phyloP scores from a whole-genome alignment of 2,888 invertebrate species.

The Abscondita cerata region DNA sequence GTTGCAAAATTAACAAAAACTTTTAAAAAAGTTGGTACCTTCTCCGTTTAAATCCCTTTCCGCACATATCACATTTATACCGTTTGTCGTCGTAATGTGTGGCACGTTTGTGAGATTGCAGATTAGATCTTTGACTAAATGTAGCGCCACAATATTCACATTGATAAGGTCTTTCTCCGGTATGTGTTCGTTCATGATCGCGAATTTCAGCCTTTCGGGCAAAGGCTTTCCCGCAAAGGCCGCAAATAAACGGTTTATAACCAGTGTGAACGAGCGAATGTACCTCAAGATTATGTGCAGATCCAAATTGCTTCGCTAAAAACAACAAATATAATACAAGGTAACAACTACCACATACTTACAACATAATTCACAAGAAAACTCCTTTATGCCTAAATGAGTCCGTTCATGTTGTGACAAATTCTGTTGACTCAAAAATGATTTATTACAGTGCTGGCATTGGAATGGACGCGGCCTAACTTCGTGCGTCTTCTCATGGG shows the following conservation, averaged over 20 bases:
- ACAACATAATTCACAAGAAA: slow-evolving; percentile 72
- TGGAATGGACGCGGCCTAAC: slow-evolving; percentile 72
- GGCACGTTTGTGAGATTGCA: slow-evolving; percentile 80
- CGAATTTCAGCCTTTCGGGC: slow-evolving; percentile 77
- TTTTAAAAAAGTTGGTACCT: too few relatives aligned
- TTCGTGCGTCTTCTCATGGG: slow-evolving; percentile 77
- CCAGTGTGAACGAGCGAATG: slow-evolving; percentile 83
- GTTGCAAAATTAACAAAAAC: neutral
- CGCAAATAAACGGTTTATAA: slow-evolving; percentile 73
- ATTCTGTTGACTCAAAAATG: slow-evolving; percentile 80
- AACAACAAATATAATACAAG: neutral
- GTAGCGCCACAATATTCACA: slow-evolving; percentile 81
- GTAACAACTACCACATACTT: slow-evolving; percentile 53
- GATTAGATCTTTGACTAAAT: slow-evolving; percentile 83
- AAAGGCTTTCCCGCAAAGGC: slow-evolving; percentile 76
- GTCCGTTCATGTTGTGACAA: slow-evolving; percentile 77
- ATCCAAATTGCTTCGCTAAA: slow-evolving; percentile 75
- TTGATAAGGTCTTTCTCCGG: slow-evolving; percentile 80
- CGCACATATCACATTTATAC: slow-evolving; percentile 74
- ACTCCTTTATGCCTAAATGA: slow-evolving; percentile 74
- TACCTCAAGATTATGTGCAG: slow-evolving; percentile 77
- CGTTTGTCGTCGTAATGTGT: slow-evolving; percentile 81
- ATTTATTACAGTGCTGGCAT: slow-evolving; percentile 72
- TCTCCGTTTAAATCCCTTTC: slow-evolving; percentile 75
- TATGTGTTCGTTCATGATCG: slow-evolving; percentile 84